These are phyloP conservation scores for Tapera naevia DNA, from an alignment of 2,797 vertebrate species.

Conservation along the genomic window DNA sequence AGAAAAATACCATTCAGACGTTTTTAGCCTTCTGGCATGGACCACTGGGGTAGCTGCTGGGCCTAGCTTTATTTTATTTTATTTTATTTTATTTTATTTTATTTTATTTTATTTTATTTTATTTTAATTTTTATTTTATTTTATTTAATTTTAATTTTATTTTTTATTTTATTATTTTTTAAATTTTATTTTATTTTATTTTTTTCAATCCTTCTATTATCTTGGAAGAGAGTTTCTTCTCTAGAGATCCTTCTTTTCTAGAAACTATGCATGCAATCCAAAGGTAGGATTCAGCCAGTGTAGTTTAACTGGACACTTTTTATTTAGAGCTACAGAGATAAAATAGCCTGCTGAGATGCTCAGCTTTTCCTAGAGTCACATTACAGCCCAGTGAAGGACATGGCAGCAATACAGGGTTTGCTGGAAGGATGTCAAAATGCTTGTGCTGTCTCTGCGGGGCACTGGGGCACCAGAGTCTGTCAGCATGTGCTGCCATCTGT, in stretches of 20 bases:
- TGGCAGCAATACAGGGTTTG: constrained; percentile 40
- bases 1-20: neutral
- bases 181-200: no score
- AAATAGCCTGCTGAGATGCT: constrained; percentile 48
- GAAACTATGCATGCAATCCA: neutral
- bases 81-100: no score
- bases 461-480: neutral
- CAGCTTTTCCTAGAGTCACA: constrained; percentile 56
- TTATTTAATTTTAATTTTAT: no score
- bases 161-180: no score
- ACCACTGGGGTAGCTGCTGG: neutral
- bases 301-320: constrained; percentile 37
- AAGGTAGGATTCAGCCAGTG: neutral
- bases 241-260: neutral
- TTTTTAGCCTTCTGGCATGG: neutral
- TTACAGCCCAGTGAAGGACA: constrained; percentile 62
- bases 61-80: neutral
- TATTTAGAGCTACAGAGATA: constrained; percentile 50
- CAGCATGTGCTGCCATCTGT: neutral
- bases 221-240: neutral
- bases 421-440: neutral
- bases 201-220: neutral
- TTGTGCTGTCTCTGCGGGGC: neutral
- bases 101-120: no score
- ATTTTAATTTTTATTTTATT: no score